phyloP scores from a whole-genome alignment of 2,113 vertebrate genomes.

The Hassar affinis region DNA sequence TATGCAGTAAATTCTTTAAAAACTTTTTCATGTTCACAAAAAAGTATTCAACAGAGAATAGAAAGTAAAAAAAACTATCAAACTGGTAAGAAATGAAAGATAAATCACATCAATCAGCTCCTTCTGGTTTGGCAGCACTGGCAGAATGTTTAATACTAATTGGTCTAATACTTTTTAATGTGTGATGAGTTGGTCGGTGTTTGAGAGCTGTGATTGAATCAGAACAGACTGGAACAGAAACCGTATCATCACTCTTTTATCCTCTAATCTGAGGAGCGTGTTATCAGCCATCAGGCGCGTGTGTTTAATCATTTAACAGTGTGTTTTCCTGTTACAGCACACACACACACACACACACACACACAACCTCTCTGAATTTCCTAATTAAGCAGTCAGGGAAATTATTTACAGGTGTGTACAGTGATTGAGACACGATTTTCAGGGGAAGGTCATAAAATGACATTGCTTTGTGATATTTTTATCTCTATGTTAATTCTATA shows the following conservation, averaged over 20 bases:
- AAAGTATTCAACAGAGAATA: not conserved
- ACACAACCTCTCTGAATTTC: not conserved
- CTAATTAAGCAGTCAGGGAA: not conserved
- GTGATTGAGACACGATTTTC: not conserved
- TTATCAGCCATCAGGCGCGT: not conserved
- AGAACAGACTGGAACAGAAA: not conserved
- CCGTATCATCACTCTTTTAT: not conserved
- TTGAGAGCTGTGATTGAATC: not conserved
- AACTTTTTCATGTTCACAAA: not conserved
- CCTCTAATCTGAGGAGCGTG: constrained; percentile 22
- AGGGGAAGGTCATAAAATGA: no score
- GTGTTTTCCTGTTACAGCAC: not conserved
- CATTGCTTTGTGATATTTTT: not conserved
- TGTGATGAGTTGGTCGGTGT: not conserved
- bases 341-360: no score
- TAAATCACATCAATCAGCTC: not conserved
- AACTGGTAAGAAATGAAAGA: not conserved
- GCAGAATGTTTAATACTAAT: no score
- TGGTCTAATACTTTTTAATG: not conserved
- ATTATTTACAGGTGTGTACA: not conserved
- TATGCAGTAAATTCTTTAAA: not conserved
- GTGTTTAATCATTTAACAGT: constrained; percentile 40
- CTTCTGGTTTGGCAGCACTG: not conserved
- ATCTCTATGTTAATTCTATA: no score
- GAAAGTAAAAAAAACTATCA: not conserved